Evolutionary conservation across 2,797 vertebrate genomes (phyloP).

Genomic region (Melanotaenia pygmaea): DNA sequence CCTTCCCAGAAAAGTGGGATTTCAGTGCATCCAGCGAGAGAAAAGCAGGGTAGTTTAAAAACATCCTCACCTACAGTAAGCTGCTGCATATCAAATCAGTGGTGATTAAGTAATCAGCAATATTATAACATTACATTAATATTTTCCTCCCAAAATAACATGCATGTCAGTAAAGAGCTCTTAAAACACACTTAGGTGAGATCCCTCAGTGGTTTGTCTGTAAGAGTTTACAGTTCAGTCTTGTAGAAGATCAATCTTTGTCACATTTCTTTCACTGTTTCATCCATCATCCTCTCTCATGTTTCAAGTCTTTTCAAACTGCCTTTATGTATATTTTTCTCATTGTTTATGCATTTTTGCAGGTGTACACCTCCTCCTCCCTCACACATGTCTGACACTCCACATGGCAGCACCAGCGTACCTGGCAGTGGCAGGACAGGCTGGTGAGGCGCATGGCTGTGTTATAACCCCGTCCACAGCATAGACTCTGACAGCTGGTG

Average conservation of each 20-base stretch:
- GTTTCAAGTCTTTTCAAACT: conserved; percentile 10
- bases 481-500: conserved; percentile 93
- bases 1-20: conserved; percentile 37
- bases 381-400: conserved; percentile 96
- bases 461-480: conserved; percentile 96
- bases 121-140: conserved; percentile 39
- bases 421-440: conserved; percentile 96
- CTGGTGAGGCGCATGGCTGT: conserved; percentile 92
- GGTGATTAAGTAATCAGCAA: conserved; percentile 37
- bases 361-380: conserved; percentile 96
- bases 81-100: conserved; percentile 38
- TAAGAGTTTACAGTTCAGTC: conserved; percentile 32
- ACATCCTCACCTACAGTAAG: conserved; percentile 46
- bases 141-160: conserved; percentile 51
- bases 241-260: not conserved
- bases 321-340: conserved; percentile 17
- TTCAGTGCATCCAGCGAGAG: conserved; percentile 73
- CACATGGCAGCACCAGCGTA: conserved; percentile 98
- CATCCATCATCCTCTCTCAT: conserved; percentile 11
- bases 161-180: conserved; percentile 40
- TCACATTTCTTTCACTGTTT: conserved; percentile 32
- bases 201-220: conserved; percentile 31
- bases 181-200: conserved; percentile 28
- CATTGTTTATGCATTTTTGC: conserved; percentile 81
- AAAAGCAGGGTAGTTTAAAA: conserved; percentile 49